Conservation (phyloP, 2,113 vertebrate species). For the Galeopterus variegatus region DNA sequence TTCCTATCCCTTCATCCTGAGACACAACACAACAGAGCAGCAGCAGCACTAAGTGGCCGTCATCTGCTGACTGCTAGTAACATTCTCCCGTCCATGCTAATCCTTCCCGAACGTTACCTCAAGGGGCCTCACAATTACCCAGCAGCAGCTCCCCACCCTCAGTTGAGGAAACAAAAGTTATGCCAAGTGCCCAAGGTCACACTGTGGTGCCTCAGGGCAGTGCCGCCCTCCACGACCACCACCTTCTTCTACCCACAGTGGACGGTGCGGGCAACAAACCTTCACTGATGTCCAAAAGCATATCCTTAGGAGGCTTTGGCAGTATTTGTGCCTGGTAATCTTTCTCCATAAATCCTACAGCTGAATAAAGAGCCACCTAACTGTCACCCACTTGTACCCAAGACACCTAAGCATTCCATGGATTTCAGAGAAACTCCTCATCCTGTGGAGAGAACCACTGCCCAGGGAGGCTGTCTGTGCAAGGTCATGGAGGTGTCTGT, state of each 20-base stretch:
- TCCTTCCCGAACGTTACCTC: fast-evolving
- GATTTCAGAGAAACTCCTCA: neutral
- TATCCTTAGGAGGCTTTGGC: fast-evolving
- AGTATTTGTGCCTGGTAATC: too few species aligned
- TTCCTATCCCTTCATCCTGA: neutral
- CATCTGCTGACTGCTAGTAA: fast-evolving
- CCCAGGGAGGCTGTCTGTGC: neutral
- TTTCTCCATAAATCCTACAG: neutral
- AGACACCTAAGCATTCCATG: neutral
- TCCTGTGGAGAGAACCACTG: too few species aligned
- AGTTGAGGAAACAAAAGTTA: neutral
- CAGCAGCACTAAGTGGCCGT: fast-evolving
- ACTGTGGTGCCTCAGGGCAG: neutral
- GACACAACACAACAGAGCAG: fast-evolving
- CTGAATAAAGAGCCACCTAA: neutral
- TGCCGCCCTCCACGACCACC: neutral
- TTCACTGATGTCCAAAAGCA: fast-evolving
- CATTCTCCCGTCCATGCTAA: too few species aligned
- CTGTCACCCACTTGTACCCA: neutral
- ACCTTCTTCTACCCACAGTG: fast-evolving
- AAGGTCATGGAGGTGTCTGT: neutral
- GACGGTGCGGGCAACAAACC: neutral
- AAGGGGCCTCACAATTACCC: neutral
- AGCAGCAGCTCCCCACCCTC: neutral
- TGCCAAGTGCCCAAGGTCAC: neutral